phyloP scores from a whole-genome alignment of 1,140 invertebrate genomes.

The Saccostrea glomerata region DNA sequence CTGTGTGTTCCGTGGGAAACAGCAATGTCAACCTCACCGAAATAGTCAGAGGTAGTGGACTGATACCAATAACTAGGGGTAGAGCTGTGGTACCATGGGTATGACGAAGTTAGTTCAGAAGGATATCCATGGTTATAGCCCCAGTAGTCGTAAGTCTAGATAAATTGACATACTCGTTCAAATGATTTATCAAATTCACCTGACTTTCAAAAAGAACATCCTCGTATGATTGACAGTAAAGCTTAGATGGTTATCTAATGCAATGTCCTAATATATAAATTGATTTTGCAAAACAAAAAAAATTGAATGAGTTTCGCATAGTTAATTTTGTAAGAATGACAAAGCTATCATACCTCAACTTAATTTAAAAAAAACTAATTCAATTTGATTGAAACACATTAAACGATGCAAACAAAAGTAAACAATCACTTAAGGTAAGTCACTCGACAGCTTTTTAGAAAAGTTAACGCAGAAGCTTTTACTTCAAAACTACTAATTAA shows the following conservation, averaged over 20 bases:
- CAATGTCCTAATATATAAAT: too few species aligned
- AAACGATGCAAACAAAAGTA: background rate
- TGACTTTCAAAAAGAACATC: background rate
- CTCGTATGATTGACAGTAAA: too few species aligned
- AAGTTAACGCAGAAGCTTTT: too few species aligned
- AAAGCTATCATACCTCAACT: too few species aligned
- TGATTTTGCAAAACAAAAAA: background rate
- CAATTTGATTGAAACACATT: background rate
- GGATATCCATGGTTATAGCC: background rate
- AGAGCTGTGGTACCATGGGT: background rate
- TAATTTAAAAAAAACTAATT: too few species aligned
- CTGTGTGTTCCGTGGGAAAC: background rate
- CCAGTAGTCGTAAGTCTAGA: conserved; percentile 2
- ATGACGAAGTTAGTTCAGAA: background rate
- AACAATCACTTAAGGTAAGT: background rate
- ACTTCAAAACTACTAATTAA: too few species aligned
- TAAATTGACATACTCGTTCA: background rate
- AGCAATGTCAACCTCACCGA: conserved; percentile 11
- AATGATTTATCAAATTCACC: background rate
- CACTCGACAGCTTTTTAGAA: too few species aligned
- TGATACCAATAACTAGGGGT: background rate
- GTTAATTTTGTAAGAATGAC: too few species aligned
- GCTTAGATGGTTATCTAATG: too few species aligned
- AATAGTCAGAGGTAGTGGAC: background rate
- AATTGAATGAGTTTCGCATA: too few species aligned